Conservation (phyloP, 1,140 invertebrate genomes). For the Bombus huntii region DNA sequence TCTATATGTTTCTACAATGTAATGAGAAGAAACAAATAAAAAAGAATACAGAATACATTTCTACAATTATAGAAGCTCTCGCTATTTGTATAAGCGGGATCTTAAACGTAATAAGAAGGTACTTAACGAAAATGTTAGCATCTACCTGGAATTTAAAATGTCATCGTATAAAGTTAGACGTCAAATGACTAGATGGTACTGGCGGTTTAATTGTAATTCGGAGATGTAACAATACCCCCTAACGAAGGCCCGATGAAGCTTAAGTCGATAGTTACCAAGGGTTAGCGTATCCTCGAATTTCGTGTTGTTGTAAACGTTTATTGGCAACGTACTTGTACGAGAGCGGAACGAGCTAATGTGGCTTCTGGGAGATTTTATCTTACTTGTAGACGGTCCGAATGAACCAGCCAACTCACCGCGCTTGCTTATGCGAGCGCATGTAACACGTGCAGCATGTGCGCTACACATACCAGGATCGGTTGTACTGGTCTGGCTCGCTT, state of each 20-base stretch:
- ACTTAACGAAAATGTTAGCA: no score
- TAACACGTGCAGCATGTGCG: neutral
- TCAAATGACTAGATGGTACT: neutral
- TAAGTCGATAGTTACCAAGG: neutral
- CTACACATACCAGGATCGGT: neutral
- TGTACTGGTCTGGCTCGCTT: neutral
- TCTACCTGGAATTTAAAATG: neutral
- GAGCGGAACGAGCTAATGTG: neutral
- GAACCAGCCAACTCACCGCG: neutral
- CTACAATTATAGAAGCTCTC: no score
- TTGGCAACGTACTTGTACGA: neutral
- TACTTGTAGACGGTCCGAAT: neutral
- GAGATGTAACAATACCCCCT: neutral
- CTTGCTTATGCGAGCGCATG: neutral
- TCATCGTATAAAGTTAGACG: neutral
- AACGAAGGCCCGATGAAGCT: neutral
- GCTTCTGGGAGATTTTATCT: neutral
- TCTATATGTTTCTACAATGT: no score
- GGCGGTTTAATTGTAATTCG: neutral
- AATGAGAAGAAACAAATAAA: no score
- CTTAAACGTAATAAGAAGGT: no score
- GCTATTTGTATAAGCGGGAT: no score
- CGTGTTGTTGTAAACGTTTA: neutral
- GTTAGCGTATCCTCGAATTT: neutral
- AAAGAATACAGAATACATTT: no score